Evolutionary conservation across 2,888 invertebrate species (phyloP).

Genomic region (Cephus nigrinus): DNA sequence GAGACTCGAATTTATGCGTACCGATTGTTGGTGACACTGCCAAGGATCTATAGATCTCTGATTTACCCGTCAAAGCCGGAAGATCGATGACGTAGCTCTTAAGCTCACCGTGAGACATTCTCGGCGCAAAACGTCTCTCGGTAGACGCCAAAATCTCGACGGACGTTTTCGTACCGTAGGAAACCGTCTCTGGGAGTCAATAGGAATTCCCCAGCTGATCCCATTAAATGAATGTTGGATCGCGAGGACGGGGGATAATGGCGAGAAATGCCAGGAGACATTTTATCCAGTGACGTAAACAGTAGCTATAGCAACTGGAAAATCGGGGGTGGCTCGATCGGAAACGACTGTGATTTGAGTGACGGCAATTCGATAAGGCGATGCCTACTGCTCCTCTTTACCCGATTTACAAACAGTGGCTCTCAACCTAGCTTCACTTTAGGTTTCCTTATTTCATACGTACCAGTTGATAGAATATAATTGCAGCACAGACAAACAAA

Average conservation of each 20-base stretch:
- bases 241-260: not conserved
- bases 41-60: not conserved
- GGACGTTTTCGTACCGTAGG: not conserved
- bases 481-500: no score
- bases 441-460: no score
- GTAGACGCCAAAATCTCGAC: not conserved
- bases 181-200: not conserved
- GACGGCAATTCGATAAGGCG: conserved; percentile 17
- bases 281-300: not conserved
- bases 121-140: not conserved
- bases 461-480: no score
- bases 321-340: conserved; percentile 8
- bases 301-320: conserved; percentile 13
- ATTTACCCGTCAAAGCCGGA: not conserved
- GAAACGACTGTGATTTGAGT: conserved; percentile 19
- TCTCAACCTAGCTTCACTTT: no score
- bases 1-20: not conserved
- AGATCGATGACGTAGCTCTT: not conserved
- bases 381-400: not conserved
- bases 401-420: not conserved
- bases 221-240: not conserved
- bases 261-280: not conserved
- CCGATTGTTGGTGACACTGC: not conserved
- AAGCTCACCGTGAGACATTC: not conserved
- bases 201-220: not conserved